Evolutionary conservation across 1,140 invertebrate genomes (phyloP).

Genomic region (Agrypnia vestita): DNA sequence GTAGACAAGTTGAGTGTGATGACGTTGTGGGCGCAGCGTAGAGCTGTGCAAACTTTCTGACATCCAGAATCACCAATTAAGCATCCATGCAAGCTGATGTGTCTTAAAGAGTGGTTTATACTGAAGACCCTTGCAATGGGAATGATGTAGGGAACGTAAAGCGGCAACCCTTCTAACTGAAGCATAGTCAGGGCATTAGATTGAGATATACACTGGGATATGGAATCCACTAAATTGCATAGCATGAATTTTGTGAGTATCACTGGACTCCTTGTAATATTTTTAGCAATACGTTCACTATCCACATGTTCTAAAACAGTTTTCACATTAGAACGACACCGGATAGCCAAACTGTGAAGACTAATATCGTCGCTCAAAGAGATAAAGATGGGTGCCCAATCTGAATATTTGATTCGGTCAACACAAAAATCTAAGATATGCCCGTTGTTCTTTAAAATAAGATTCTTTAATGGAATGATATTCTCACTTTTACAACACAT

Average conservation of each 20-base stretch:
- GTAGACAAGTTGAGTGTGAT: constrained; percentile 77
- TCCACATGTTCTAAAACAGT: constrained; percentile 71
- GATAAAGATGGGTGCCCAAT: constrained; percentile 80
- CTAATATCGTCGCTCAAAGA: constrained; percentile 78
- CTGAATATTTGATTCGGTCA: constrained; percentile 79
- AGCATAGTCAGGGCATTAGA: constrained; percentile 73
- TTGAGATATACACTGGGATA: constrained; percentile 73
- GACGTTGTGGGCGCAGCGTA: constrained; percentile 75
- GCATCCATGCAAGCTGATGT: constrained; percentile 76
- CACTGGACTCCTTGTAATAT: constrained; percentile 68
- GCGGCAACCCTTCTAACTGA: constrained; percentile 77
- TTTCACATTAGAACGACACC: constrained; percentile 70
- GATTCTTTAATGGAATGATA: constrained; percentile 66
- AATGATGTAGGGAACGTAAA: constrained; percentile 76
- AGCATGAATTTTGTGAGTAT: constrained; percentile 71
- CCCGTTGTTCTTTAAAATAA: constrained; percentile 66
- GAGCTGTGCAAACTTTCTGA: constrained; percentile 74
- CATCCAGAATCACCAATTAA: constrained; percentile 78
- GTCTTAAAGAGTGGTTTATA: constrained; percentile 73
- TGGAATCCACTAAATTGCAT: constrained; percentile 68
- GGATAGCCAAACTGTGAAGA: constrained; percentile 74
- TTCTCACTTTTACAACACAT: constrained; percentile 72
- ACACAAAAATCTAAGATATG: constrained; percentile 77
- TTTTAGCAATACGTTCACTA: constrained; percentile 69
- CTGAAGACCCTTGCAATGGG: constrained; percentile 73